Conservation (phyloP, 2,888 invertebrate genomes). For the Clostera curtula region DNA sequence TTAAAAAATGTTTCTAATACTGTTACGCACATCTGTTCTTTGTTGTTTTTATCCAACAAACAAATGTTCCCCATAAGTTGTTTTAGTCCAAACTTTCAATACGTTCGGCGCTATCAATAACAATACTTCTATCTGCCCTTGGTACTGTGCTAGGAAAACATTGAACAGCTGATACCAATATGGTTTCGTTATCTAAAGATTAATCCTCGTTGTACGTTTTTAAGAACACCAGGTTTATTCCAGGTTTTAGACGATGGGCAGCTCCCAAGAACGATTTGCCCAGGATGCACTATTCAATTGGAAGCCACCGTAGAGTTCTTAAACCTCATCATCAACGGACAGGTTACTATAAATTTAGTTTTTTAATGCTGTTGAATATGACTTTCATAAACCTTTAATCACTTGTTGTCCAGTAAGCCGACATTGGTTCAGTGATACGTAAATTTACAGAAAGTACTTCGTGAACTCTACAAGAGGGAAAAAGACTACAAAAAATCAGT, state of each 20-base stretch:
- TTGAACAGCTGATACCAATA: too few relatives aligned
- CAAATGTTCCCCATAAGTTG: too few relatives aligned
- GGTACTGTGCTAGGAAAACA: too few relatives aligned
- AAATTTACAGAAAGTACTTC: slow-evolving; percentile 53
- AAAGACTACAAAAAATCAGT: slow-evolving; percentile 52
- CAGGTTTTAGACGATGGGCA: slow-evolving; percentile 82
- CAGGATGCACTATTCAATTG: slow-evolving; percentile 83
- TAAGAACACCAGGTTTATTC: slow-evolving; percentile 15
- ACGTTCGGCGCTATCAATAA: too few relatives aligned
- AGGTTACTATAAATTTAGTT: slow-evolving; percentile 41
- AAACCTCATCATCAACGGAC: slow-evolving; percentile 81
- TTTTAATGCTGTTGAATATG: neutral
- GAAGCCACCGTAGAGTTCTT: slow-evolving; percentile 85
- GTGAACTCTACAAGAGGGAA: slow-evolving; percentile 51
- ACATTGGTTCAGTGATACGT: neutral
- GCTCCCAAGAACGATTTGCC: slow-evolving; percentile 82
- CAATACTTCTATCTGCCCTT: too few relatives aligned
- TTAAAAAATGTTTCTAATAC: too few relatives aligned
- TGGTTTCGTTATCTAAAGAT: too few relatives aligned
- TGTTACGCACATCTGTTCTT: too few relatives aligned
- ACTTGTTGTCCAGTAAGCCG: too few relatives aligned
- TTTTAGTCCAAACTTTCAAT: too few relatives aligned
- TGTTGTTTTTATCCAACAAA: too few relatives aligned
- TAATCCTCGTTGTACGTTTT: slow-evolving; percentile 7
- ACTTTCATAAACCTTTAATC: too few relatives aligned